Base-by-base conservation (phyloP, 1,140 invertebrate genomes). In the Doryteuthis pealeii region DNA sequence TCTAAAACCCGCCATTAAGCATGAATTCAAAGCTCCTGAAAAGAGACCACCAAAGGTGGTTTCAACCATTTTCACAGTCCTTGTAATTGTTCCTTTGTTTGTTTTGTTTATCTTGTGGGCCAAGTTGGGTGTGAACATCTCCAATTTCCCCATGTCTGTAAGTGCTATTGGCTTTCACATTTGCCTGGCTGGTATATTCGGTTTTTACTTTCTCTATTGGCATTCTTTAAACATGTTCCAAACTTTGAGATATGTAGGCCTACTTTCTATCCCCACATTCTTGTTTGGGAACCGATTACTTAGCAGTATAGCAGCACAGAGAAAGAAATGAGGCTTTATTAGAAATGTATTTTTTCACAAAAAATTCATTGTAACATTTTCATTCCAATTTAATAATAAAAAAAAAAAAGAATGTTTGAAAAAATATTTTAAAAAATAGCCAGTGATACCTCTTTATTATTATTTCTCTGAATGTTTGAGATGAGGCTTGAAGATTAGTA, bases 201-300 rank as follows among this genome's bases (percentile, higher is more conserved):
- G 89, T 6, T 90, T 99, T 35, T 99, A 97, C 87, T 92, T 91
- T 68, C 88, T 94, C 78, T 97, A 99, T 87, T 99, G 96, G 95
- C 86, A 96, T 69, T 90, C 93, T 83, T 89, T 99, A 74, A 93
- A 96, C 82, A 99, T 99, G 97, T 99, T 99, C 89, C 91, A 93
- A 70, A 97, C 97, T n/a, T 89, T 98, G 81, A 93, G 94, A 78
- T 97, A 96, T 89, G 90, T 99, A 62, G 89, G 94, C 75, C 91
- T 93, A 33, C 89, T 99, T 73, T 94, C 92, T 70, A 85, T 93
- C 62, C 90, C 96, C 73, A 97, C 96, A 68, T 98, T 98, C 90
- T 90, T 99, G 10, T 92, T 93, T 78, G 97, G 97, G n/a, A 95
- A 97, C 87, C 92, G 94, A 80, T 89, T 98, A 81, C 90, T 99